phyloP scores from a whole-genome alignment of 2,797 vertebrate genomes.

The Phoeniculus purpureus region DNA sequence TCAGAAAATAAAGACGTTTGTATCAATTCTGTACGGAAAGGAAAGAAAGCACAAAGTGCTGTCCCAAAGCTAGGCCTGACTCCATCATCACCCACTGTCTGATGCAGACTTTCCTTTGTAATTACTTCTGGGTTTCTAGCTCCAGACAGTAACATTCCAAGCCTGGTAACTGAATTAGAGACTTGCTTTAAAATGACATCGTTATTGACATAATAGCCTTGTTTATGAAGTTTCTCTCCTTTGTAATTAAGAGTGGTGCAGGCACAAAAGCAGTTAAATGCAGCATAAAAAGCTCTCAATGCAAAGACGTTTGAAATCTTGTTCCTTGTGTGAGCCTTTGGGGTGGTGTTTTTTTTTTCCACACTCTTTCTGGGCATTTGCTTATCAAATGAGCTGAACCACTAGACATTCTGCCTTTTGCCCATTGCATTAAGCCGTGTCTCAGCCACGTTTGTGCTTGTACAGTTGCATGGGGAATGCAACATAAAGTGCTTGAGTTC shows the following conservation, averaged over 20 bases:
- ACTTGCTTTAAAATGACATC: constrained; percentile 52
- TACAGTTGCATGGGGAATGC: neutral
- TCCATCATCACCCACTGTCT: constrained; percentile 30
- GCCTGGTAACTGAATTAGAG: constrained; percentile 64
- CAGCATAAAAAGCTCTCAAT: constrained; percentile 24
- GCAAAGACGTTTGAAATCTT: constrained; percentile 12
- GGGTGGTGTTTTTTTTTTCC: neutral
- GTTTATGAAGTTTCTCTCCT: constrained; percentile 37
- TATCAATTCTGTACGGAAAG: neutral
- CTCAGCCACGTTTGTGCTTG: neutral
- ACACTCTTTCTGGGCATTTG: neutral
- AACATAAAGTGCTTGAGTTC: neutral
- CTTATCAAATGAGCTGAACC: neutral
- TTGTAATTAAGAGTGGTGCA: constrained; percentile 47
- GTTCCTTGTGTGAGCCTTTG: neutral
- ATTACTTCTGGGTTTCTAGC: constrained; percentile 57
- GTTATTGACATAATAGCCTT: constrained; percentile 56
- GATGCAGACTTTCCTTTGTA: constrained; percentile 56
- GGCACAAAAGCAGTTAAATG: constrained; percentile 52
- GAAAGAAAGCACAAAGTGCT: neutral
- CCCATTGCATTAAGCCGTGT: neutral
- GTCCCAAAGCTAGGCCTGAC: constrained; percentile 17
- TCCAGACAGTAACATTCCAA: constrained; percentile 34
- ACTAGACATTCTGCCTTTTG: neutral
- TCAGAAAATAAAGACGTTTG: constrained; percentile 30